Percentiles rank a stretch among this genome's conserved stretches.
Conservation (phyloP, 2,113 vertebrate species). For the Glareola pratincola region DNA sequence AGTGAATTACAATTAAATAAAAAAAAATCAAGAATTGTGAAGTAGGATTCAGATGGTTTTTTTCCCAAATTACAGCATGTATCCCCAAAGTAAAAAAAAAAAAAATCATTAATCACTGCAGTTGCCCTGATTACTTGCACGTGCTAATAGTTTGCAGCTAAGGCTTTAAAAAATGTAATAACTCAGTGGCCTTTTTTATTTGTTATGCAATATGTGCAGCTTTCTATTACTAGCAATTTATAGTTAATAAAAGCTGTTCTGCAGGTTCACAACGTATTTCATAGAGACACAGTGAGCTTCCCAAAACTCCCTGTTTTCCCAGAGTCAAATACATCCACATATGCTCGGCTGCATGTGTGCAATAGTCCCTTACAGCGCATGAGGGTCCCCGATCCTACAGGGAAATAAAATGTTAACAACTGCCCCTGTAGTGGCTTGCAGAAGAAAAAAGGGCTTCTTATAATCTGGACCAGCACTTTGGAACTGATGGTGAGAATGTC, state of each 20-base stretch:
- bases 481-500: neutral
- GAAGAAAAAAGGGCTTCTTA: neutral
- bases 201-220: neutral
- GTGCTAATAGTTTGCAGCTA: neutral
- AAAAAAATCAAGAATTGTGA: neutral
- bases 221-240: neutral
- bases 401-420: neutral
- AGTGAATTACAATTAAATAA: neutral
- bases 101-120: neutral
- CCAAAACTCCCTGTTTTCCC: neutral
- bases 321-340: neutral
- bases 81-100: neutral
- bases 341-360: neutral
- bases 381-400: neutral
- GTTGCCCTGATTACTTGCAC: neutral
- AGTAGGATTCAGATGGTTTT: neutral
- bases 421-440: neutral
- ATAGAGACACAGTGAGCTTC: neutral
- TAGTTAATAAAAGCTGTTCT: neutral
- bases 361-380: rapidly evolving
- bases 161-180: neutral
- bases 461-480: neutral
- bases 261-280: neutral
- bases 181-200: neutral
- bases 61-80: neutral